These are phyloP conservation scores for Manis javanica DNA, from an alignment of 2,797 vertebrate species.

Conservation along the genomic window DNA sequence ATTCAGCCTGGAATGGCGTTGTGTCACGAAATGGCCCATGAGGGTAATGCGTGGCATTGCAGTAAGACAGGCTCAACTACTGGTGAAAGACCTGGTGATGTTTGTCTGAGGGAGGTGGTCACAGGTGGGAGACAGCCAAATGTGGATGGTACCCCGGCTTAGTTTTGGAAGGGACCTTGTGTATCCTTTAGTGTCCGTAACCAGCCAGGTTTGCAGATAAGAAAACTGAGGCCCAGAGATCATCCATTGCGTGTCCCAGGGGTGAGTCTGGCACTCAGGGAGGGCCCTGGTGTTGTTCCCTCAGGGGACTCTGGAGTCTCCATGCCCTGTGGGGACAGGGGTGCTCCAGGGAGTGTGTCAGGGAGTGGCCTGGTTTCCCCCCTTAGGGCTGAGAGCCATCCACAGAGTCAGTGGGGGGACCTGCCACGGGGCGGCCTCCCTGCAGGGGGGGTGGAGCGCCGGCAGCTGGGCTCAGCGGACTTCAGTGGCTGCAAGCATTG, in stretches of 20 bases:
- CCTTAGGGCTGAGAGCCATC: not conserved
- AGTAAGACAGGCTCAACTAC: not conserved
- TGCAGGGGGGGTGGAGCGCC: not conserved
- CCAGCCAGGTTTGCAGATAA: not conserved
- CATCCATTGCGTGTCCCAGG: not conserved
- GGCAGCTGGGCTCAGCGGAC: not conserved
- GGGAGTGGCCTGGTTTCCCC: not conserved
- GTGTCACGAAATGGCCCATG: not conserved
- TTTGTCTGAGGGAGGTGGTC: not conserved
- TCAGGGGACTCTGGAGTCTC: not conserved
- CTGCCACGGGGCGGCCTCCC: not conserved
- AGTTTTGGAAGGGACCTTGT: not conserved
- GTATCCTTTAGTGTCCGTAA: not conserved
- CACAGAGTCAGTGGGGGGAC: not conserved
- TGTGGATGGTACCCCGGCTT: not conserved
- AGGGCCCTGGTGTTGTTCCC: not conserved
- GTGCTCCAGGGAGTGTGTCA: not conserved
- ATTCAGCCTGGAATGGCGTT: not conserved
- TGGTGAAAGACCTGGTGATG: not conserved
- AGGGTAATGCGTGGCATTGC: not conserved
- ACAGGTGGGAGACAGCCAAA: not conserved
- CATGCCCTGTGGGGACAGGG: not conserved
- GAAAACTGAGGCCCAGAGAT: not conserved
- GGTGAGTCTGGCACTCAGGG: not conserved
- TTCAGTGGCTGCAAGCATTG: not conserved